Conservation (phyloP, 2,113 vertebrate species). For the Solenodon paradoxus region DNA sequence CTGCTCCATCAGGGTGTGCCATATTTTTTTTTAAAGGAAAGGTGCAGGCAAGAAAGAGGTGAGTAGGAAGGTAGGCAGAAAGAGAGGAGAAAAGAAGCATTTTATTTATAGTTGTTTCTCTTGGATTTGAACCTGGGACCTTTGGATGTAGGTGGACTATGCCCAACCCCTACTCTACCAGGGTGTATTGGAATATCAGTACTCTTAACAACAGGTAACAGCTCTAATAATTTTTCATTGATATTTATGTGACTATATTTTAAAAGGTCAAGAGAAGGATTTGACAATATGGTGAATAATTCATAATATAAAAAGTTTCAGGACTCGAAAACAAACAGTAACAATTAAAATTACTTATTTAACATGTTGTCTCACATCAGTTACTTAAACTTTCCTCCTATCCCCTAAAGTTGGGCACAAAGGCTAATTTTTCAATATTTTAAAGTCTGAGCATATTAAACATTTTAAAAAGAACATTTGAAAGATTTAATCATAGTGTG, state of each 20-base stretch:
- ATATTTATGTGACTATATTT: background rate
- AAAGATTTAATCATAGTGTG: constrained; percentile 8
- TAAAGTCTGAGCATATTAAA: constrained; percentile 15
- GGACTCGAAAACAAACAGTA: no score
- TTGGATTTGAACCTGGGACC: no score
- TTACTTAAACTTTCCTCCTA: constrained; percentile 16
- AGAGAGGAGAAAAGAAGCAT: no score
- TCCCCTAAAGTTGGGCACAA: background rate
- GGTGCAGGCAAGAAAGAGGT: no score
- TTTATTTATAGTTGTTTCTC: no score
- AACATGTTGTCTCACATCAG: background rate
- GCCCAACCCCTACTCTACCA: no score
- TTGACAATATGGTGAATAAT: background rate
- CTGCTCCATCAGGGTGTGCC: no score
- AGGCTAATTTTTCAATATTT: background rate
- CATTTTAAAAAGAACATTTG: background rate
- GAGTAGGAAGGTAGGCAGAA: no score
- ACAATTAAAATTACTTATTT: no score
- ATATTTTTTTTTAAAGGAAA: no score
- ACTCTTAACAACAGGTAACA: background rate
- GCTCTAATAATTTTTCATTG: background rate
- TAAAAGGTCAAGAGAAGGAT: constrained; percentile 2
- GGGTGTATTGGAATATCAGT: no score
- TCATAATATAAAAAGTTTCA: constrained; percentile 24
- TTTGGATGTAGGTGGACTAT: no score